phyloP scores from a whole-genome alignment of 2,888 invertebrate species.

The Orthosia cruda region DNA sequence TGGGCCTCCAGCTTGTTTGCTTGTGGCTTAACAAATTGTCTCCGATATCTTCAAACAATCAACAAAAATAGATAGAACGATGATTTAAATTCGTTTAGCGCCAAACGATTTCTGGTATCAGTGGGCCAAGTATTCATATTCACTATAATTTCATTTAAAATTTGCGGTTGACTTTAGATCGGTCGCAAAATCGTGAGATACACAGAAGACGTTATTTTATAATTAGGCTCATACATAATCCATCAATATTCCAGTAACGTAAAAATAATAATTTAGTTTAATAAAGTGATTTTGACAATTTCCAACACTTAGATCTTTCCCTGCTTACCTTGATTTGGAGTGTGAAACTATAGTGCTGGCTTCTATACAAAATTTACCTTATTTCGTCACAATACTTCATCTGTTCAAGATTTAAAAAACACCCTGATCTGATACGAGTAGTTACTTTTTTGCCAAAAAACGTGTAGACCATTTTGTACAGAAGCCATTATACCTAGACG shows the following conservation, averaged over 20 bases:
- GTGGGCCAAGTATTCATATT: not conserved
- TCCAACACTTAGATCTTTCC: slow-evolving; percentile 45
- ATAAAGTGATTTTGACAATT: slow-evolving; percentile 16
- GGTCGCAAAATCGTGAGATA: slow-evolving; percentile 1
- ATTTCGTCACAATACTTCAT: not conserved
- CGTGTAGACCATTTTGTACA: slow-evolving; percentile 24
- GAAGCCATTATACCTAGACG: slow-evolving; percentile 14
- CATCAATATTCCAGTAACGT: not conserved
- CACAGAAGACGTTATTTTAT: not conserved
- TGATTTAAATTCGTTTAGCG: not conserved
- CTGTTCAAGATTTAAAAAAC: slow-evolving; percentile 1
- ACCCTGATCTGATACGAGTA: not conserved
- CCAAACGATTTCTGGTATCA: too few relatives aligned
- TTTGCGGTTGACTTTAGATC: too few relatives aligned
- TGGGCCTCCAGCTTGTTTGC: too few relatives aligned
- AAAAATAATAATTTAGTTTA: not conserved
- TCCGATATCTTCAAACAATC: not conserved
- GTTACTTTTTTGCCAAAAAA: too few relatives aligned
- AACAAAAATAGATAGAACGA: not conserved
- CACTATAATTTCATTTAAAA: not conserved
- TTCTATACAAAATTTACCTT: slow-evolving; percentile 16
- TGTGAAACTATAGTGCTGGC: slow-evolving; percentile 22
- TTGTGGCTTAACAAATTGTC: not conserved
- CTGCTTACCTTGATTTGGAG: slow-evolving; percentile 27
- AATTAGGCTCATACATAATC: slow-evolving; percentile 20